Evolutionary conservation across 2,888 invertebrate genomes (phyloP), one percentile per base, ranked within the genome.

Genomic region (Metopia argyrocephala): DNA sequence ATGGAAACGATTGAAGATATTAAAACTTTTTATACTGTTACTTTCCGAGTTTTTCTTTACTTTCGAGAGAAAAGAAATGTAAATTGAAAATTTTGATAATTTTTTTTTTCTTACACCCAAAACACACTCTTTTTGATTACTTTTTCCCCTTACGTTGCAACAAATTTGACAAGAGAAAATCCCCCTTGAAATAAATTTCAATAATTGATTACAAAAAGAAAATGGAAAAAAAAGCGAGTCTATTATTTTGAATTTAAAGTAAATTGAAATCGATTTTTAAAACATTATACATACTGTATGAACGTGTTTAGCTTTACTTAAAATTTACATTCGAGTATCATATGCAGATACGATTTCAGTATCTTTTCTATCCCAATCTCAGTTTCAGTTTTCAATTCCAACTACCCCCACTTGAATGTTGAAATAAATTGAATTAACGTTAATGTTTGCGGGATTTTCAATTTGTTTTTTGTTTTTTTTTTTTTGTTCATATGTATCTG

Each of bases 251-350:
- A 73, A 64, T 71, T 62, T 71, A 50, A 73, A 73, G 64, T 73
- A 56, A 73, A 73, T 73, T 73, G 73, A 73, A 73, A 28, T 64
- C 64, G 46, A 73, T 73, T 64, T 73, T 46, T 57, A 64, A 50
- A 48, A 21, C 31, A 57, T 31, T n/a, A 48, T 54, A 62, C 27
- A 54, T 12, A 69, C 7, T 45, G 28, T 56, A 25, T 50, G 69
- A 48, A 69, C 46, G 57, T 48, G 45, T 52, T 38, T 20, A 38
- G 23, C 38, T 38, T 38, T 38, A 38, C 15, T 38, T 4, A 6
- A 28, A 56, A 27, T 27, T 18, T n/a, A n/a, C n/a, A n/a, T n/a
- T n/a, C n/a, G n/a, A n/a, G n/a, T n/a, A n/a, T n/a, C n/a, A n/a
- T n/a, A n/a, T n/a, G n/a, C n/a, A n/a, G n/a, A n/a, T n/a, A n/a